Percentiles rank a stretch among this genome's conserved stretches.
phyloP scores from a whole-genome alignment of 2,113 vertebrate species.

The Calypte anna region DNA sequence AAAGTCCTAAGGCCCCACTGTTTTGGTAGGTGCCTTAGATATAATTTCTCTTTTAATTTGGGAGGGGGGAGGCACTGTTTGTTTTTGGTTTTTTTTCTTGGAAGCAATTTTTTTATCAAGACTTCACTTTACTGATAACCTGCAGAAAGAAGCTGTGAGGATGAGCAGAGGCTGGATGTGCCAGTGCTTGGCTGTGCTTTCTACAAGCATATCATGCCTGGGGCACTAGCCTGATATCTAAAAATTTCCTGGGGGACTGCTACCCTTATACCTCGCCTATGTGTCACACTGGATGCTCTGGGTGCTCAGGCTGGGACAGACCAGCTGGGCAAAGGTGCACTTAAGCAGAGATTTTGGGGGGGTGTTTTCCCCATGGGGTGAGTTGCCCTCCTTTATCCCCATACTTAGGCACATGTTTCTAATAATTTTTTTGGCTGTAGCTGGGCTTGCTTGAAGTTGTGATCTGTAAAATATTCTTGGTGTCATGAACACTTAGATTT shows the following conservation, averaged over 20 bases:
- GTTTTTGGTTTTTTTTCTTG: not conserved
- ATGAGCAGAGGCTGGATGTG: not conserved
- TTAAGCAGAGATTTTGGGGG: not conserved
- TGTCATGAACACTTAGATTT: not conserved
- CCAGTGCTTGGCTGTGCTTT: not conserved
- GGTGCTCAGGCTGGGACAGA: not conserved
- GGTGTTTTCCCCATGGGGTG: not conserved
- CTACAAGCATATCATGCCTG: not conserved
- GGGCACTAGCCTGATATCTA: not conserved
- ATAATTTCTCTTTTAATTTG: too few species aligned
- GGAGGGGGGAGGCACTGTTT: too few species aligned
- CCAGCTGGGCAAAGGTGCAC: not conserved
- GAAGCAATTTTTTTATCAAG: not conserved
- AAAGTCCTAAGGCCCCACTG: not conserved
- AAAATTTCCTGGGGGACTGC: not conserved
- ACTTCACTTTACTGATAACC: not conserved
- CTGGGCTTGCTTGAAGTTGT: not conserved
- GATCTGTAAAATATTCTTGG: not conserved
- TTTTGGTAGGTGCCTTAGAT: not conserved
- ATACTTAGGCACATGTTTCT: not conserved
- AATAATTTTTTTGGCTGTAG: not conserved
- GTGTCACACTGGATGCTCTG: not conserved
- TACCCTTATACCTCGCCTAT: not conserved
- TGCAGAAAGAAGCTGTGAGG: not conserved
- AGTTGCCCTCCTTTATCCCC: rapidly evolving